phyloP scores from a whole-genome alignment of 2,113 vertebrate species.

The Nycticryphes semicollaris region DNA sequence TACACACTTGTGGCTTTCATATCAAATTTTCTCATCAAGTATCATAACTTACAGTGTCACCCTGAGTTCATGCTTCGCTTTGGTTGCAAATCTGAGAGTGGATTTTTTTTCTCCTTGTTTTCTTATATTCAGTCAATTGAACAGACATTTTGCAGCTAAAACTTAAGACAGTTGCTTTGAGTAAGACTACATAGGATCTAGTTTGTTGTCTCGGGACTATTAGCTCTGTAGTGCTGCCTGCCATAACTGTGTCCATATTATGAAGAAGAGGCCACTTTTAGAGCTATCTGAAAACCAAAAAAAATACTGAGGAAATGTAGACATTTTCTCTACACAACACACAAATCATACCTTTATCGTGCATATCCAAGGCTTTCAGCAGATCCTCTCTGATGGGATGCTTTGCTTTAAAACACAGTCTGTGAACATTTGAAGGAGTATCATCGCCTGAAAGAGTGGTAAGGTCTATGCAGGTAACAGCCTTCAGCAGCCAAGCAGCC shows the following conservation, averaged over 20 bases:
- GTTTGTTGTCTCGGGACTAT: neutral
- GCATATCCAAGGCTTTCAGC: constrained; percentile 85
- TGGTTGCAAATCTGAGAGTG: neutral
- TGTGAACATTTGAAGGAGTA: constrained; percentile 86
- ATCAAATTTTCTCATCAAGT: neutral
- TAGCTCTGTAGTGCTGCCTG: neutral
- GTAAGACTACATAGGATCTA: neutral
- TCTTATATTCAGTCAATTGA: neutral
- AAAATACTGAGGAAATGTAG: neutral
- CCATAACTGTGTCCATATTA: neutral
- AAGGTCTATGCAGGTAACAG: constrained; percentile 91
- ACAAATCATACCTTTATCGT: constrained; percentile 81
- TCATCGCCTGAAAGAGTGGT: constrained; percentile 94
- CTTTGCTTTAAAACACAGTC: constrained; percentile 91
- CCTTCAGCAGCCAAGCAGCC: constrained; percentile 93
- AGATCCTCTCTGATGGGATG: constrained; percentile 87
- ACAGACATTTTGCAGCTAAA: neutral
- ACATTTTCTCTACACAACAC: neutral
- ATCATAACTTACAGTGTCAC: neutral
- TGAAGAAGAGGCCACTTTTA: neutral
- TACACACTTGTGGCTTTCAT: neutral
- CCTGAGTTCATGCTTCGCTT: neutral
- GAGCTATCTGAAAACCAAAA: neutral
- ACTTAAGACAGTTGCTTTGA: neutral
- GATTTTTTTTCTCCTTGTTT: neutral